Base-by-base conservation (phyloP, 2,113 vertebrate species). In the Paraplagusia blochii region DNA sequence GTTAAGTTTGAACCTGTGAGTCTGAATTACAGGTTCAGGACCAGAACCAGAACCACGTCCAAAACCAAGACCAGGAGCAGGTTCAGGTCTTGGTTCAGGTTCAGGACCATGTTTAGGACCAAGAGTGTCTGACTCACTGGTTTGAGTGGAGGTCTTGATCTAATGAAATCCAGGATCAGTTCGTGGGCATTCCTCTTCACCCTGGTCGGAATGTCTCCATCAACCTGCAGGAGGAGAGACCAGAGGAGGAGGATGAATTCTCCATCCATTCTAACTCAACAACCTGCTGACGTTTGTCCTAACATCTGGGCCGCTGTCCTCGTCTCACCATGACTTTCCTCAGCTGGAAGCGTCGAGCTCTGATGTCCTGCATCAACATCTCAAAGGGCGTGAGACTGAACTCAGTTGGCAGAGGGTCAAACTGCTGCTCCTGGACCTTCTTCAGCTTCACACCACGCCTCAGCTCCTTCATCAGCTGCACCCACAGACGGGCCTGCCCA, bases 301-400 rank as follows among this genome's bases (percentile, higher is more conserved):
- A 8, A 10, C 36, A 38, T 38, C 12, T 38, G 3, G 3, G 12
- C 12, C 12, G 9, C 12, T 38, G 9, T 8, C 14, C 0, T 16
- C 33, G 9, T 45, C 93, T 94, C 87, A 98, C 96, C 95, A 95
- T 95, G 82, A 98, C 94, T 88, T 95, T 96, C 70, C 95, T 95
- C 1, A 98, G 93, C 77, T 95, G 94, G 82, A 94, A 97, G 76
- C 94, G 97, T 66, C 93, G 89, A 0, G 93, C 87, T 0, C 94
- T 92, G 68, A 98, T 98, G 85, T 98, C 96, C 85, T 98, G 94
- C 95, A 98, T 97, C 53, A 98, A 92, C 95, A 97, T 98, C 90
- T 98, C 95, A 0, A 98, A 98, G 34, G 96, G 96, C 0, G 95
- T 98, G 69, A 98, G 94, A 89, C 96, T 94, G 90, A 93, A 98